These are phyloP conservation scores for Diuraphis noxia DNA, from an alignment of 1,140 invertebrate species.

Conservation along the genomic window DNA sequence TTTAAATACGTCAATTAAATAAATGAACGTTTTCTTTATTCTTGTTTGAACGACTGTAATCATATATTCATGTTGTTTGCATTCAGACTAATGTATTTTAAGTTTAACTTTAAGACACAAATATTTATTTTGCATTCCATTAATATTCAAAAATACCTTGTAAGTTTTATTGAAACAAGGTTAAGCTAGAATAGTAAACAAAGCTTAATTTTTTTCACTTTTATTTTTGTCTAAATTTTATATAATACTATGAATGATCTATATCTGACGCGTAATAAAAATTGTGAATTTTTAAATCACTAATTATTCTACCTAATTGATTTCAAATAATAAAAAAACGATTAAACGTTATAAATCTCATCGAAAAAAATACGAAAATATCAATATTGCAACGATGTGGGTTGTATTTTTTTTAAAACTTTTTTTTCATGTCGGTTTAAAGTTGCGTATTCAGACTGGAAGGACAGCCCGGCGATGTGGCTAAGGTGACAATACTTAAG, in stretches of 20 bases:
- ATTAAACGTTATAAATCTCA: neutral
- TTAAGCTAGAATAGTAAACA: neutral
- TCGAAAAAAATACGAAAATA: neutral
- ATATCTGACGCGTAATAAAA: neutral
- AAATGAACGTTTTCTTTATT: neutral
- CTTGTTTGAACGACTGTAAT: neutral
- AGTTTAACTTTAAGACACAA: neutral
- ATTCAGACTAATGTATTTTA: neutral
- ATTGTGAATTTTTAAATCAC: neutral
- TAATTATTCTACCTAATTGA: neutral
- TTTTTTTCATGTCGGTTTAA: constrained; percentile 58
- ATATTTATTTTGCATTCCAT: constrained; percentile 20
- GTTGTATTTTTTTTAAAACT: neutral
- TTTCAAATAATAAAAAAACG: neutral
- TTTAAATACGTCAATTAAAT: neutral
- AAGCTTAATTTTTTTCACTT: neutral
- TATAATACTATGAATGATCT: neutral
- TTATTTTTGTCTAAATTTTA: neutral
- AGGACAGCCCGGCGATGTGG: constrained; percentile 75
- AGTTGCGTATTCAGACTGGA: constrained; percentile 85
- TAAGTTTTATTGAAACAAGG: neutral
- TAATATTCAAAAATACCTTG: neutral
- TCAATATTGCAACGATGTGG: neutral
- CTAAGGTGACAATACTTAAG: constrained; percentile 70
- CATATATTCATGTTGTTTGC: constrained; percentile 1